Percentiles rank a stretch among this genome's conserved stretches.
Evolutionary conservation across 2,113 vertebrate genomes (phyloP).

Genomic region (Centropristis striata): DNA sequence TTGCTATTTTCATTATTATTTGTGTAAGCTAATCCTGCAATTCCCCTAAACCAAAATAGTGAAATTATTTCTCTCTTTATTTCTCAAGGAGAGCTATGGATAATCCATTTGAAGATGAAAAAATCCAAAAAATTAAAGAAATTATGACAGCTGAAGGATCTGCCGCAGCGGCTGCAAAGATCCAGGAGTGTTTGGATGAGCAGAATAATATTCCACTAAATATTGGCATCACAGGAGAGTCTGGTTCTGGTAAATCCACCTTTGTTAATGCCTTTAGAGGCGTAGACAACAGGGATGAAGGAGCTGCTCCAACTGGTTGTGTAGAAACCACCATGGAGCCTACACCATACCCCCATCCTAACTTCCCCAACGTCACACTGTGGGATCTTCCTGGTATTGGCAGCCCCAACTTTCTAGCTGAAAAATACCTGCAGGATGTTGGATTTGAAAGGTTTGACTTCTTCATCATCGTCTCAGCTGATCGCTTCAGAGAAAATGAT

Average conservation of each 20-base stretch:
- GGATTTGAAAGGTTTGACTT: too few relatives aligned
- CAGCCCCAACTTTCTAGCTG: constrained; percentile 22
- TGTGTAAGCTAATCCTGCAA: too few relatives aligned
- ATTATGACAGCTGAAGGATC: neutral
- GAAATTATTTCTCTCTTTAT: too few relatives aligned
- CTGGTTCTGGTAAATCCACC: constrained; percentile 37
- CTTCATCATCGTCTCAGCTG: too few relatives aligned
- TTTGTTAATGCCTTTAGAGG: constrained; percentile 46
- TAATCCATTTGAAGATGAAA: too few relatives aligned
- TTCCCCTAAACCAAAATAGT: too few relatives aligned
- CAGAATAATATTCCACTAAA: too few relatives aligned
- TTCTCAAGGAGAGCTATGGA: too few relatives aligned
- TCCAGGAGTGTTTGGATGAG: neutral
- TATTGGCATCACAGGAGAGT: constrained; percentile 22
- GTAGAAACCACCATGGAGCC: neutral
- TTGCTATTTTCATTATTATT: too few relatives aligned
- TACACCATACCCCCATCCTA: constrained; percentile 31
- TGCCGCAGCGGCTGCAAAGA: neutral
- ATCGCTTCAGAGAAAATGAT: too few relatives aligned
- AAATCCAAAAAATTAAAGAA: too few relatives aligned
- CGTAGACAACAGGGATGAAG: neutral
- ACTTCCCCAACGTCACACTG: constrained; percentile 17
- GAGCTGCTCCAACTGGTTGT: constrained; percentile 30
- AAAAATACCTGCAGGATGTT: constrained; percentile 1
- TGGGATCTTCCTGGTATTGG: constrained; percentile 62